Base-by-base conservation (phyloP, 2,888 invertebrate genomes). In the Trachelus stipa region DNA sequence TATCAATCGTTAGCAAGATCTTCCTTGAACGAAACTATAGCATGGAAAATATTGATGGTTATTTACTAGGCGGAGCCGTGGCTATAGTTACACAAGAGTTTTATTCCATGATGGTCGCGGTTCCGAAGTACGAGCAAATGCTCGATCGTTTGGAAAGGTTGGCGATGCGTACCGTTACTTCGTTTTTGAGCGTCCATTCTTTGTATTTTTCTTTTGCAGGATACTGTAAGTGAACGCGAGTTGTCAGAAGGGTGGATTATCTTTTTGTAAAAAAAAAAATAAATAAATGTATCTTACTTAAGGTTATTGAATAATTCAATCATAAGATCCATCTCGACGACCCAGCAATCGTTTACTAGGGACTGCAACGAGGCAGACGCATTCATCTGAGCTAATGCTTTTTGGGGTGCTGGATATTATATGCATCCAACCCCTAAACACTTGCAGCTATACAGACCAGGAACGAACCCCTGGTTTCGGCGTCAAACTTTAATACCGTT, bases 401-500 rank as follows among this genome's bases (percentile, higher is more conserved):
- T 40, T 40, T 40, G 40, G 40, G 40, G 40, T 40, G 40, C 40
- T 40, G 40, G 40, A 40, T 40, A 40, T 40, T 23, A 40, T 40
- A 40, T 40, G 40, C 40, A 40, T 6, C 40, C 40, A 23, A 40
- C 73, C 73, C 73, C 35, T 73, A 35, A 35, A 35, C 73, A 73
- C 73, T 34, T 71, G 71, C 71, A 71, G 71, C 71, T 40, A 71
- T 71, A 31, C 71, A 30, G 31, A 33, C 30, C 73, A 34, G 34
- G 11, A 30, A 30, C 76, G 73, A 40, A 37, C 71, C 76, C 80
- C 68, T 75, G 80, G 73, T 71, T 33, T 69, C 56, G 69, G 75
- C 76, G 81, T 77, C 76, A 82, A 79, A 83, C 76, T 84, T 79
- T 84, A 79, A 81, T 80, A 68, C 80, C 69, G 56, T 34, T 73